Base-by-base conservation (phyloP, 2,797 vertebrate genomes). In the Crotalus adamanteus region DNA sequence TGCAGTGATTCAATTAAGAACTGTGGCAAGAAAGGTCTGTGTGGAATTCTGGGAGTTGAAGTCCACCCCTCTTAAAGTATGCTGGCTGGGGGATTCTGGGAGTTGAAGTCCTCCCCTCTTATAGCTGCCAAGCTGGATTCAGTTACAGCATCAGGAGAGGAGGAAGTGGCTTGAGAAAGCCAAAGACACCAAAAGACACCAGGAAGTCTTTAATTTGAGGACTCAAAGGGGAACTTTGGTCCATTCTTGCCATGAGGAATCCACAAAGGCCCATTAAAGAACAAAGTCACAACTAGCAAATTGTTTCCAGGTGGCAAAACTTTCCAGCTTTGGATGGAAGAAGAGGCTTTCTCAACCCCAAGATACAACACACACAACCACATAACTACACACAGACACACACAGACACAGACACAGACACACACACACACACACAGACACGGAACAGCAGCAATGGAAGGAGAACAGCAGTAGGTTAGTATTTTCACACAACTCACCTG, bases 191-290 rank as follows among this genome's bases (percentile, higher is more conserved):
- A 42, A n/a, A 90, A n/a, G 2, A n/a, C 73, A 78, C 73, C 37
- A 86, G 22, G 91, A 87, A 94, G 85, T 65, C 94, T 90, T 92
- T 91, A 59, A 91, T 92, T 22, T 1, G 37, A 87, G 69, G 88
- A n/a, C 65, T 25, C 88, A 28, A 92, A 59, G 0, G n/a, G 94
- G 95, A 95, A 96, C 89, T 55, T 2, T 5, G n/a, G 31, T 5
- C 57, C 0, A 25, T 87, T 56, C 92, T 14, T 2, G 31, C 53
- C 91, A 78, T 26, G 63, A 0, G 6, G 0, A n/a, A 89, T 4
- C 26, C 60, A 61, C 2, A 47, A 60, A 83, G 86, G 37, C 94
- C 94, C 51, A 57, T 91, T 69, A 73, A 69, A 18, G 31, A 90
- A 73, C 11, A 7, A 47, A 88, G 26, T 85, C 87, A 2, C 69